Evolutionary conservation across 2,888 invertebrate genomes (phyloP).

Genomic region (Rhodophaea formosa): DNA sequence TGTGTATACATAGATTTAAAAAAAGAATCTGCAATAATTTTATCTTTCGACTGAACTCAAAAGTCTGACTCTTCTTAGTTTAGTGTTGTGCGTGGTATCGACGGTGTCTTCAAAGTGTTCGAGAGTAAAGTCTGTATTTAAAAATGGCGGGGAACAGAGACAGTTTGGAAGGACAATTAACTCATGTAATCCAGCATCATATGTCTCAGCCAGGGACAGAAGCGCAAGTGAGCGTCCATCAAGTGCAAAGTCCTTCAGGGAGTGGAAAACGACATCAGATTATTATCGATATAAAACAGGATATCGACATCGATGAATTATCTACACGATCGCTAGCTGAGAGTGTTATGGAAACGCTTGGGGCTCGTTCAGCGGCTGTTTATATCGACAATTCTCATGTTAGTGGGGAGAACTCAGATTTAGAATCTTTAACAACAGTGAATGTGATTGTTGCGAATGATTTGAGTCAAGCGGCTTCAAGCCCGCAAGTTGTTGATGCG

Average conservation of each 20-base stretch:
- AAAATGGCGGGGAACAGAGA: slow-evolving; percentile 69
- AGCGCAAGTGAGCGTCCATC: slow-evolving; percentile 74
- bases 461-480: slow-evolving; percentile 48
- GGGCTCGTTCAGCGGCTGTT: slow-evolving; percentile 71
- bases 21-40: slow-evolving; percentile 46
- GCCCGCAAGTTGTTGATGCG: slow-evolving; percentile 51
- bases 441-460: slow-evolving; percentile 76
- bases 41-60: slow-evolving; percentile 55
- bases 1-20: slow-evolving; percentile 36
- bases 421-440: slow-evolving; percentile 72
- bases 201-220: slow-evolving; percentile 64
- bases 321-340: slow-evolving; percentile 74
- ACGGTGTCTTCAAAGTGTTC: slow-evolving; percentile 20
- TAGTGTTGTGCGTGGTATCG: slow-evolving; percentile 38
- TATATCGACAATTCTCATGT: slow-evolving; percentile 71
- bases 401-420: slow-evolving; percentile 55
- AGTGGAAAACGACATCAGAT: slow-evolving; percentile 75
- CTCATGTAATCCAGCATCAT: slow-evolving; percentile 71
- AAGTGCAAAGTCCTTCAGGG: slow-evolving; percentile 64
- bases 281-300: slow-evolving; percentile 77
- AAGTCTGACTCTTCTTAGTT: slow-evolving; percentile 51
- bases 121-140: slow-evolving; percentile 38
- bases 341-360: slow-evolving; percentile 75
- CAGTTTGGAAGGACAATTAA: slow-evolving; percentile 62
- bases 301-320: slow-evolving; percentile 73